phyloP scores from a whole-genome alignment of 1,140 invertebrate genomes.

The Saccostrea glomerata region DNA sequence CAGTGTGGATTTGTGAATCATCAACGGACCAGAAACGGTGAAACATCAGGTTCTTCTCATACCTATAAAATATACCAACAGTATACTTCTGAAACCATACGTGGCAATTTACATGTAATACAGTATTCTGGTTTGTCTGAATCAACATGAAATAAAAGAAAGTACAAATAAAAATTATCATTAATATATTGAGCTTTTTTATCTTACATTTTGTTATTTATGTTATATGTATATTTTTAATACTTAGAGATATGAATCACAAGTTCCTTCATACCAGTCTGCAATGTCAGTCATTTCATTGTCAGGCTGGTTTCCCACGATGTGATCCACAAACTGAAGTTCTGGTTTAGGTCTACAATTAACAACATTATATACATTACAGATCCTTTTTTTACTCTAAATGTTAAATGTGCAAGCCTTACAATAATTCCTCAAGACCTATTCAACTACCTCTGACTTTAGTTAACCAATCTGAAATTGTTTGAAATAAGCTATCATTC shows the following conservation, averaged over 20 bases:
- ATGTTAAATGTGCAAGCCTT: too few relatives aligned
- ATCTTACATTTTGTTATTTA: neutral
- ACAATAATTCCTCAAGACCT: too few relatives aligned
- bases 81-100: neutral
- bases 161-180: neutral
- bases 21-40: slow-evolving; percentile 99
- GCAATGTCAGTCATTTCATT: slow-evolving; percentile 91
- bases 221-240: too few relatives aligned
- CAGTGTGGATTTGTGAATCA: slow-evolving; percentile 96
- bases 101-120: neutral
- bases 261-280: slow-evolving; percentile 84
- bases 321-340: slow-evolving; percentile 96
- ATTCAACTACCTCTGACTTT: too few relatives aligned
- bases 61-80: slow-evolving; percentile 81
- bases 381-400: too few relatives aligned
- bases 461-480: too few relatives aligned
- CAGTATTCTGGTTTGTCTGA: too few relatives aligned
- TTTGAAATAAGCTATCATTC: too few relatives aligned
- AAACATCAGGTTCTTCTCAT: slow-evolving; percentile 95
- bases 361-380: too few relatives aligned
- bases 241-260: too few relatives aligned
- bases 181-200: neutral
- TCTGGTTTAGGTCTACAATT: slow-evolving; percentile 85
- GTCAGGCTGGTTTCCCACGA: slow-evolving; percentile 98
- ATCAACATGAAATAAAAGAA: neutral